phyloP scores from a whole-genome alignment of 2,797 vertebrate genomes.

The Parauchenoglanis punctatus region DNA sequence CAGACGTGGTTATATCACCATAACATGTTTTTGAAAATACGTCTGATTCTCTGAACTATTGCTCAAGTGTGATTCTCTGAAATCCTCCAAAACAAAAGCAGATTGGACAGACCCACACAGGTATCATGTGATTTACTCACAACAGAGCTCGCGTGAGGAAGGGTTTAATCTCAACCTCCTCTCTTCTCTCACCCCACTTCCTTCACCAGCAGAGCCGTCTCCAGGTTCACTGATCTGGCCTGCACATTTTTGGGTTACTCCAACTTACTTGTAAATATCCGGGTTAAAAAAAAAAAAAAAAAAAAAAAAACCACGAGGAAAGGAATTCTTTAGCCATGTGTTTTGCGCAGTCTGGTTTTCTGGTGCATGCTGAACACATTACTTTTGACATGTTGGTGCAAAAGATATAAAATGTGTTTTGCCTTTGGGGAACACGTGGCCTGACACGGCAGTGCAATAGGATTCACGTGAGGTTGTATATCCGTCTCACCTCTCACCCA shows the following conservation, averaged over 20 bases:
- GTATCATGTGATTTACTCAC: slow-evolving; percentile 45
- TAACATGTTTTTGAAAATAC: slow-evolving; percentile 35
- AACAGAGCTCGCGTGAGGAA: slow-evolving; percentile 24
- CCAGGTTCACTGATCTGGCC: slow-evolving; percentile 65
- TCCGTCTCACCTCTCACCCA: slow-evolving; percentile 25
- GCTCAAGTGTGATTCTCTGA: slow-evolving; percentile 27
- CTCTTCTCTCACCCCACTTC: slow-evolving; percentile 19
- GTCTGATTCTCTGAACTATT: slow-evolving; percentile 21
- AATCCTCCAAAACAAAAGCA: slow-evolving; percentile 47
- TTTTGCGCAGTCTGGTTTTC: slow-evolving; percentile 61
- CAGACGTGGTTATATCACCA: slow-evolving; percentile 6
- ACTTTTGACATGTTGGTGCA: slow-evolving; percentile 53
- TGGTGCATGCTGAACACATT: slow-evolving; percentile 59
- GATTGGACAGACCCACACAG: not conserved
- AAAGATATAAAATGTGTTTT: slow-evolving; percentile 48
- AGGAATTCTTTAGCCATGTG: slow-evolving; percentile 65
- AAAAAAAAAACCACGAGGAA: slow-evolving; percentile 32
- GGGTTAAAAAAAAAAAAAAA: not conserved
- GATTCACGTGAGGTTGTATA: slow-evolving; percentile 39
- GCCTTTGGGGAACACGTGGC: slow-evolving; percentile 44
- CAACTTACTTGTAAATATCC: slow-evolving; percentile 59
- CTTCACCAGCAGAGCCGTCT: slow-evolving; percentile 22
- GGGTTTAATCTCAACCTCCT: not conserved
- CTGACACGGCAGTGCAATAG: slow-evolving; percentile 37
- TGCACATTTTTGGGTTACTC: slow-evolving; percentile 75